Evolutionary conservation across 1,140 invertebrate genomes (phyloP), one percentile per base, ranked within the genome.

Genomic region (Zaprionus capensis): DNA sequence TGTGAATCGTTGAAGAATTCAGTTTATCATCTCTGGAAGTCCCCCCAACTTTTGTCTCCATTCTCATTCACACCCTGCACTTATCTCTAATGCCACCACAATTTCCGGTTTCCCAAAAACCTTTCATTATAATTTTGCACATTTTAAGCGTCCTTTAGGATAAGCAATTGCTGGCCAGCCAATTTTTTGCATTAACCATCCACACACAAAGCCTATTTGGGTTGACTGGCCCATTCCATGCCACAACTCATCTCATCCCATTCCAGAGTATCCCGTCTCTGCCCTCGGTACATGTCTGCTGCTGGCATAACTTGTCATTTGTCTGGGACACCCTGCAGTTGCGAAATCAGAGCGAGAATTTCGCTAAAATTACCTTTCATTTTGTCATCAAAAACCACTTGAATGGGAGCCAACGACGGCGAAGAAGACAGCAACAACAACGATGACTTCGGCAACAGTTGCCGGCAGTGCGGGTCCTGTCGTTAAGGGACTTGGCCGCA

Each of bases 371-470:
- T 91, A 91, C 90, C 88, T 91, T 91, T 90, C 84, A 85, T 91
- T 91, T 91, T 91, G 76, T 91, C 88, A 90, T 91, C 85, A 91
- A 91, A 91, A 91, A 91, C 74, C 88, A 91, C 88, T 91, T 91
- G 90, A 91, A 91, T 82, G 78, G 74, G 69, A 75, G 67, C 55
- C 68, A 57, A 44, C 62, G 63, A 56, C 41, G 38, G 58, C 22
- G 14, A 51, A 15, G 34, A 71, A 1, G 59, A 53, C 26, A 49
- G 22, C 46, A 49, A 49, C 22, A 46, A 28, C 11, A 6, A 56
- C 14, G 53, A 22, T 15, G 22, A 15, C 24, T 31, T 14, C 15
- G 63, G 58, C 59, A 73, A 69, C 72, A 41, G 75, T 67, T 77
- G 55, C 62, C 51, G 36, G 24, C 66, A 63, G 66, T 36, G 49